Conservation (phyloP, 64 coral and sea anemone genomes). For the Pocillopora damicornis region DNA sequence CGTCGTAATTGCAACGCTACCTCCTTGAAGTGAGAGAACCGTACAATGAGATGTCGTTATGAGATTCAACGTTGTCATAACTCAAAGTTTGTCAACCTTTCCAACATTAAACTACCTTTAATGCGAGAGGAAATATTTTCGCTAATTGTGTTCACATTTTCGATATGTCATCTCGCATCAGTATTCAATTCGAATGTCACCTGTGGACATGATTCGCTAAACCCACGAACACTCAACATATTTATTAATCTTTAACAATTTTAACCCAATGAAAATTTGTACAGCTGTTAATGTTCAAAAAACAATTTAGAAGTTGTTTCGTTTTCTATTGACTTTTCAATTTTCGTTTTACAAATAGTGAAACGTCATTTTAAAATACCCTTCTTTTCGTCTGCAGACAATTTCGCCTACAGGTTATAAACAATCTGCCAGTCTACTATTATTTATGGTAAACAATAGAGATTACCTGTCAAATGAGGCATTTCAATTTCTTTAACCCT, state of each 20-base stretch:
- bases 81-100: too few relatives aligned
- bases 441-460: neutral
- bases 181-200: too few relatives aligned
- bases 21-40: neutral
- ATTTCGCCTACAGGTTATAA: neutral
- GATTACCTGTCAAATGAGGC: slow-evolving; percentile 3
- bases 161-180: too few relatives aligned
- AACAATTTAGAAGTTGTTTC: neutral
- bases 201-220: neutral
- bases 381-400: neutral
- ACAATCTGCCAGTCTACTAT: neutral
- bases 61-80: too few relatives aligned
- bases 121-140: too few relatives aligned
- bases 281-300: neutral
- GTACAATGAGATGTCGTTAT: neutral
- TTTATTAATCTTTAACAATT: slow-evolving; percentile 23
- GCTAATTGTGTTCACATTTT: too few relatives aligned
- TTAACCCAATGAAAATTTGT: neutral
- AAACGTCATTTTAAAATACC: neutral
- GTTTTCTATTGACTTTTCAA: too few relatives aligned
- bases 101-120: too few relatives aligned
- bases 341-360: too few relatives aligned
- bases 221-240: neutral
- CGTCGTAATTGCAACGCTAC: neutral
- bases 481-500: neutral